These are phyloP conservation scores for Talpa occidentalis DNA, from an alignment of 2,113 vertebrate species.

Conservation along the genomic window DNA sequence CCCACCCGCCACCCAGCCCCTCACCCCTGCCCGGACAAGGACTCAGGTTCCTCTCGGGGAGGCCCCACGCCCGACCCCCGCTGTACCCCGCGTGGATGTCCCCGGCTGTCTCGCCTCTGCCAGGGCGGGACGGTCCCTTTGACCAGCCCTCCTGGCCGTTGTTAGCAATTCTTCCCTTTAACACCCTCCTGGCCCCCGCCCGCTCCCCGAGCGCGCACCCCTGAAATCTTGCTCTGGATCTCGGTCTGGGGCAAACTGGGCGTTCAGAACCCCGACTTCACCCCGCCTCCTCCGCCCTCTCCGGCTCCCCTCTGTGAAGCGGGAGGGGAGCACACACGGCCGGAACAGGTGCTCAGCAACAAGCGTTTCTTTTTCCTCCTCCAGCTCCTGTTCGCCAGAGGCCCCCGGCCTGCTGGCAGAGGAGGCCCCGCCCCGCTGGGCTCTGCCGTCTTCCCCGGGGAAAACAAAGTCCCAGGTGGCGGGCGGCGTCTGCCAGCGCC, in stretches of 20 bases:
- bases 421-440: background rate
- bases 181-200: accelerated
- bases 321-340: background rate
- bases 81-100: too few relatives aligned
- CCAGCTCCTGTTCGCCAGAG: background rate
- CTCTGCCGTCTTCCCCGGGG: background rate
- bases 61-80: background rate
- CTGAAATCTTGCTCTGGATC: background rate
- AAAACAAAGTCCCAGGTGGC: constrained; percentile 35
- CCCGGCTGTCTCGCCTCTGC: too few relatives aligned
- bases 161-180: background rate
- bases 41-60: background rate
- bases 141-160: too few relatives aligned
- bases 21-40: background rate
- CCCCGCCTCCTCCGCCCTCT: too few relatives aligned
- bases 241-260: background rate
- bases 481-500: background rate
- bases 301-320: background rate
- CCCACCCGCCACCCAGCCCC: background rate
- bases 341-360: background rate
- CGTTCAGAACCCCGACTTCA: background rate
- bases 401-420: background rate
- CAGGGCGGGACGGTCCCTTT: too few relatives aligned
- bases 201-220: background rate
- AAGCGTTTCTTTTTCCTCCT: accelerated